Evolutionary conservation across 2,888 invertebrate species (phyloP), one percentile per base, ranked within the genome.

Genomic region (Petrophora chlorosata): DNA sequence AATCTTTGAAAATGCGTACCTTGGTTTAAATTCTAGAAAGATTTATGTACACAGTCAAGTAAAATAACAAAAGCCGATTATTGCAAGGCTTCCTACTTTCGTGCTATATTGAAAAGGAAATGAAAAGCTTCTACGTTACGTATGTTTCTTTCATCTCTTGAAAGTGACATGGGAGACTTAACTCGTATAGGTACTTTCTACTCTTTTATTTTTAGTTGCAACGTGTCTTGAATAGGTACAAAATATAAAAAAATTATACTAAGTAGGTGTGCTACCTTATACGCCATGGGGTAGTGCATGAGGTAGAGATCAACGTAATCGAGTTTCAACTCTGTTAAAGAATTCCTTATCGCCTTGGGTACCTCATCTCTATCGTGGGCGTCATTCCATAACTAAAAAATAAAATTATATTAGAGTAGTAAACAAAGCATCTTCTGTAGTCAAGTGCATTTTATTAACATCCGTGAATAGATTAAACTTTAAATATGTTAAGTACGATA

Each of bases 231-330:
- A 41, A 29, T 47, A 39, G n/a, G n/a, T n/a, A n/a, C n/a, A n/a
- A n/a, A n/a, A n/a, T 30, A 38, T 25, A 45, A 7, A 19, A 32
- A 41, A 28, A 12, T 39, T 38, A 9, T 15, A 28, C 1, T 1
- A 12, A 15, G 34, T 45, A 35, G 8, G 19, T 10, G 0, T 28
- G 60, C 69, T 74, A 85, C 86, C 68, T 79, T 83, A 70, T 93
- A 95, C 0, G 92, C 94, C 69, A 94, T 91, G 2, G 96, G 96
- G 91, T 94, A 94, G 73, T 97, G 96, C 70, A 97, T 94, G 38
- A 97, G 87, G 76, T 95, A 96, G 5, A 96, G 85, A 78, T 97
- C 96, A 13, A 96, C 82, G 67, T 95, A 96, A n/a, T 94, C 92
- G 40, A 95, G 73, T 8, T 92, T 92, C 29, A 97, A 85, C 56